A percentile compares a stretch with the other conserved stretches of the same genome.
Conservation (phyloP, 1,140 invertebrate species). For the Rhagoletis zephyria region DNA sequence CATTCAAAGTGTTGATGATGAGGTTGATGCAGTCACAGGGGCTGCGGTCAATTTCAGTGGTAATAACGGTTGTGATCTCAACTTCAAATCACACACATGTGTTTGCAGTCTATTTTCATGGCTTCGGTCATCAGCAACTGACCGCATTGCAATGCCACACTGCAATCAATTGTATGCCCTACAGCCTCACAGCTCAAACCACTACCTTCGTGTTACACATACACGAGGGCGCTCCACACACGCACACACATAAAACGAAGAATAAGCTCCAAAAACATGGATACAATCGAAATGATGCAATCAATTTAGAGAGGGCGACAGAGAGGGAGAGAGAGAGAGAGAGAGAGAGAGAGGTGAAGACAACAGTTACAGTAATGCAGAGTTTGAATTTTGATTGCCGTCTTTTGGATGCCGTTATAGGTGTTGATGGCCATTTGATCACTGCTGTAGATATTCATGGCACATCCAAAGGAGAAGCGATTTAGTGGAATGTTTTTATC, state of each 20-base stretch:
- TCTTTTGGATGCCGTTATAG: neutral
- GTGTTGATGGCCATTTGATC: neutral
- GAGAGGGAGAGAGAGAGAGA: neutral
- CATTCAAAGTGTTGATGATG: neutral
- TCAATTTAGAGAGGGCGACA: neutral
- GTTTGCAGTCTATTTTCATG: neutral
- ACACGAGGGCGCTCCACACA: neutral
- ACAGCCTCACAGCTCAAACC: neutral
- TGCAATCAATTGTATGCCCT: neutral
- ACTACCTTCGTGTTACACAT: neutral
- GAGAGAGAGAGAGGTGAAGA: neutral
- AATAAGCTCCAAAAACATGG: too few relatives aligned
- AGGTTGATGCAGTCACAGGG: neutral
- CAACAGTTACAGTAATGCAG: neutral
- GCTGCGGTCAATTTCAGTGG: neutral
- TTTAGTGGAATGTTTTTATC: too few relatives aligned
- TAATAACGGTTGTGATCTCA: slow-evolving; percentile 3
- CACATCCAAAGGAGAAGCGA: too few relatives aligned
- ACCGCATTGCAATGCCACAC: slow-evolving; percentile 6
- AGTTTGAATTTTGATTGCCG: neutral
- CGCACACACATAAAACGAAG: neutral
- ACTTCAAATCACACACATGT: slow-evolving; percentile 5
- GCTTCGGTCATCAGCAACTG: neutral
- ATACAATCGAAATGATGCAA: neutral
- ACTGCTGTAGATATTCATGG: neutral